Percentiles rank a stretch among this genome's conserved stretches.
Conservation (phyloP, 2,888 invertebrate species). For the Brenthis daphne region DNA sequence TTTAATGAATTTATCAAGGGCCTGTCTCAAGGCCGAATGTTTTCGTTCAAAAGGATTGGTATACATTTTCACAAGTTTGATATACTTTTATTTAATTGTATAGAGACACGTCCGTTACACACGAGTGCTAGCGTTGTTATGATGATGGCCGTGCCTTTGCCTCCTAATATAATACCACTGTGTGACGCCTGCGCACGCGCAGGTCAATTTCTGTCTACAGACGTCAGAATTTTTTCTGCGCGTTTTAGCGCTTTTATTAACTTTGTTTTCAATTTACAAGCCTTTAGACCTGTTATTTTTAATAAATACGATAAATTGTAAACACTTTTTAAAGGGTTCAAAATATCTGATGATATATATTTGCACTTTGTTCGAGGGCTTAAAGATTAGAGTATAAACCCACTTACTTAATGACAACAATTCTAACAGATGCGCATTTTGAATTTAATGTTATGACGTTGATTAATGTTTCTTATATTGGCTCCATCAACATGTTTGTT, state of each 20-base stretch:
- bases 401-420: neutral
- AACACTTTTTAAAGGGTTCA: neutral
- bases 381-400: neutral
- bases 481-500: too few species aligned
- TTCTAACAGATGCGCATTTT: neutral
- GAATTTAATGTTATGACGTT: neutral
- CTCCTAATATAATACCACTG: conserved; percentile 54
- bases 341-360: neutral
- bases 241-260: conserved; percentile 6
- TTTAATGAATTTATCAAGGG: conserved; percentile 83
- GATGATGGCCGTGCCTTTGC: conserved; percentile 45
- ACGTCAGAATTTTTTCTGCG: conserved; percentile 34
- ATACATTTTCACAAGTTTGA: conserved; percentile 74
- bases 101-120: conserved; percentile 50
- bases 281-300: neutral
- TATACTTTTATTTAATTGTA: neutral
- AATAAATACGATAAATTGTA: neutral
- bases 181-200: conserved; percentile 55
- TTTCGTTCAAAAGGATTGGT: conserved; percentile 87
- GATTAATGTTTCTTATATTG: conserved; percentile 10
- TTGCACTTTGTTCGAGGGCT: too few species aligned
- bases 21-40: conserved; percentile 85
- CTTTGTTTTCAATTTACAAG: neutral
- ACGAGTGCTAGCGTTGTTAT: conserved; percentile 48
- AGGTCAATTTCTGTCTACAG: conserved; percentile 47